Conservation (phyloP, 2,797 vertebrate species). For the Mustela erminea region DNA sequence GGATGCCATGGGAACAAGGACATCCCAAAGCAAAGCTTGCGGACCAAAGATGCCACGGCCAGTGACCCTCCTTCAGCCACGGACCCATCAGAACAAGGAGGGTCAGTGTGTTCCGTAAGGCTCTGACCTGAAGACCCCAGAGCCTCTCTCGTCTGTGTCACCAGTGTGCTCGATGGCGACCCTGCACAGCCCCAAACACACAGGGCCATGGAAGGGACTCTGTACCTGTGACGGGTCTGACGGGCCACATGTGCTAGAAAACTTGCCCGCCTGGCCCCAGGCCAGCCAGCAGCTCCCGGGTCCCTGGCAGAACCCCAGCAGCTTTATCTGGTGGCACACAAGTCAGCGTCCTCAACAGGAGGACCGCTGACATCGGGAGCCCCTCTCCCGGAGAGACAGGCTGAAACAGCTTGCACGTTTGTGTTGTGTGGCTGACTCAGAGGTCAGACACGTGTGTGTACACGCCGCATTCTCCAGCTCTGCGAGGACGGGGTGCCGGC, state of each 20-base stretch:
- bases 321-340: not conserved
- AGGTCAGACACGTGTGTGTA: not conserved
- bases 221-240: no score
- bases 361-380: fast-evolving
- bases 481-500: fast-evolving
- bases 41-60: no score
- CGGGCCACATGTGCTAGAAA: not conserved
- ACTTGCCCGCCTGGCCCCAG: fast-evolving
- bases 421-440: fast-evolving
- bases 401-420: fast-evolving
- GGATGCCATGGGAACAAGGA: no score
- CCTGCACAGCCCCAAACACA: no score
- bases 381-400: not conserved
- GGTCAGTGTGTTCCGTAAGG: no score
- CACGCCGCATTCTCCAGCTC: not conserved
- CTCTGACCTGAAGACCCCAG: no score
- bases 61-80: no score
- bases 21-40: no score
- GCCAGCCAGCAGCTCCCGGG: fast-evolving
- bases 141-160: no score
- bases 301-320: not conserved
- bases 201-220: no score
- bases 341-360: not conserved
- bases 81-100: no score
- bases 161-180: no score